phyloP scores from a whole-genome alignment of 2,888 invertebrate genomes.

The Lasioglossum morio region DNA sequence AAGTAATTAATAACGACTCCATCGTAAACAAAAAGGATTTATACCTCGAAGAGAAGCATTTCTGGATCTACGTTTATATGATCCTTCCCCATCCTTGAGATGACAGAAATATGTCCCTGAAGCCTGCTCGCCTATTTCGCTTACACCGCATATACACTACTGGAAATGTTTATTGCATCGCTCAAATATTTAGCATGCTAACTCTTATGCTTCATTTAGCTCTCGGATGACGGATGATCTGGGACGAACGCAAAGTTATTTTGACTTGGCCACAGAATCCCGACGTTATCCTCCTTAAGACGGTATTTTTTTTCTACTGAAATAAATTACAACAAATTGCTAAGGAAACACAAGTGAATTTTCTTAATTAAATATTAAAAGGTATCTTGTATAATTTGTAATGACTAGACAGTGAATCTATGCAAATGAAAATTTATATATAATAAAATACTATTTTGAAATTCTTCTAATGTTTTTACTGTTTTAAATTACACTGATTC shows the following conservation, averaged over 20 bases:
- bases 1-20: too few species aligned
- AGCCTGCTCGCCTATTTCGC: neutral
- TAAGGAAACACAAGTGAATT: too few species aligned
- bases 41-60: neutral
- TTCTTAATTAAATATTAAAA: too few species aligned
- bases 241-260: neutral
- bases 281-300: neutral
- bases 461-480: too few species aligned
- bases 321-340: neutral
- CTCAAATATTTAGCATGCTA: neutral
- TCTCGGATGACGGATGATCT: neutral
- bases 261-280: neutral
- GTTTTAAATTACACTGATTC: too few species aligned
- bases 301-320: neutral
- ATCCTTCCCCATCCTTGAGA: neutral
- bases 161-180: conserved; percentile 4
- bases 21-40: neutral
- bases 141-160: neutral
- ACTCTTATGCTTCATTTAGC: conserved; percentile 2
- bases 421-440: too few species aligned
- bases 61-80: neutral
- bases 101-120: neutral
- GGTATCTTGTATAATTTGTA: too few species aligned
- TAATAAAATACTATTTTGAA: too few species aligned
- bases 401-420: too few species aligned